Base-by-base conservation (phyloP, 2,113 vertebrate species). In the Porphyrio hochstetteri region DNA sequence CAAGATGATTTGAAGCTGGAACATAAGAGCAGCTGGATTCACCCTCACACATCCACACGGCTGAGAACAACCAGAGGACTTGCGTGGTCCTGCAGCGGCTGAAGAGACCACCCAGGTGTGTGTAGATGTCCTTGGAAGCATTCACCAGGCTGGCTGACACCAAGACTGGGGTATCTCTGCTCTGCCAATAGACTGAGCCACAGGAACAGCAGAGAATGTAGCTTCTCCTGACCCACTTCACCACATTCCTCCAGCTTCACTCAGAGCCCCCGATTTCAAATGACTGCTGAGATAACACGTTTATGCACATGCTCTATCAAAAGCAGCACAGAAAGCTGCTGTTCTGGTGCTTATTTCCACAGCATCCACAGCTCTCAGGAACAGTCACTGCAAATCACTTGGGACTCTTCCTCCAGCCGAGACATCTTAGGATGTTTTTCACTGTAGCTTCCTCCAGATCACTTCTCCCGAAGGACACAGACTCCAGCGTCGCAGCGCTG, bases 401-500 rank as follows among this genome's bases (percentile, higher is more conserved):
- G 94, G 71, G 91, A 92, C 85, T 97, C 85, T 36, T 95, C 72
- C 77, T 84, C 71, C 88, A 82, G 89, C 80, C 0, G 35, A 80
- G 82, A 79, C 53, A n/a, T 61, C 68, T 91, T n/a, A 87, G 67
- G 29, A 28, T n/a, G 36, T 60, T 79, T 67, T 64, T 65, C 79
- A 82, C n/a, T 48, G 29, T 5, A 28, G 67, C 65, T 2, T n/a
- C 75, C 56, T 76, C 64, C 44, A 1, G 64, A 21, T 99, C 98
- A 99, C 97, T 99, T 99, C 96, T 99, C 99, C 79, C 99, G 98
- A 5, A 99, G 98, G 33, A 99, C 99, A 25, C 99, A 99, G 89
- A 99, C 99, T 3, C 99, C 99, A 0, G 99, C 99, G 12, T 99
- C 99, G 31, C 99, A 99, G 60, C 99, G 99, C 96, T 99, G 99